phyloP scores from a whole-genome alignment of 2,113 vertebrate genomes.

The Cavia aperea region DNA sequence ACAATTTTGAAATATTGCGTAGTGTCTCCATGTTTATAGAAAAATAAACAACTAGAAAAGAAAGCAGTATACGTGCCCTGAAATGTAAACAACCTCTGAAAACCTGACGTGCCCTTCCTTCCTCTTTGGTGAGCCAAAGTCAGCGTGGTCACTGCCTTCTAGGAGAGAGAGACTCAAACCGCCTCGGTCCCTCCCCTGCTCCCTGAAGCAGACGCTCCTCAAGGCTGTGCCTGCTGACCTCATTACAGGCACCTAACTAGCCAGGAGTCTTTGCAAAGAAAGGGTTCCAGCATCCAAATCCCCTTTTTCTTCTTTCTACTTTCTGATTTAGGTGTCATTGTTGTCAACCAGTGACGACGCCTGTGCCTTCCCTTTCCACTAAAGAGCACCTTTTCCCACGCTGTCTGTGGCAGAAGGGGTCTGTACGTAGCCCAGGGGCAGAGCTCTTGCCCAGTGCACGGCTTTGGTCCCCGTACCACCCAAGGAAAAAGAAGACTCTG shows the following conservation, averaged over 20 bases:
- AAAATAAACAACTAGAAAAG: constrained; percentile 33
- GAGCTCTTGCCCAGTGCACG: background rate
- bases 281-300: background rate
- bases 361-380: background rate
- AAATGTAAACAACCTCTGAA: constrained; percentile 43
- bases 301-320: background rate
- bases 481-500: background rate
- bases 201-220: constrained; percentile 41
- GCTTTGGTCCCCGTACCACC: background rate
- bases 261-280: constrained; percentile 18
- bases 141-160: constrained; percentile 33
- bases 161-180: constrained; percentile 43
- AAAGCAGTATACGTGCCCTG: constrained; percentile 21
- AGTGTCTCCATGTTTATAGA: constrained; percentile 10
- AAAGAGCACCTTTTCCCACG: background rate
- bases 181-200: background rate
- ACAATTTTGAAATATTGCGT: constrained; percentile 15
- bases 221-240: constrained; percentile 11
- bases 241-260: background rate
- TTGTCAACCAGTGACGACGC: background rate
- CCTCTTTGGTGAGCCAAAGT: constrained; percentile 26
- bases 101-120: constrained; percentile 29
- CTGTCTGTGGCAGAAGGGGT: background rate
- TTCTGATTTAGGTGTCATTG: constrained; percentile 20
- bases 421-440: background rate